Base-by-base conservation (phyloP, 2,113 vertebrate species). In the Neodontobutis hainanensis region DNA sequence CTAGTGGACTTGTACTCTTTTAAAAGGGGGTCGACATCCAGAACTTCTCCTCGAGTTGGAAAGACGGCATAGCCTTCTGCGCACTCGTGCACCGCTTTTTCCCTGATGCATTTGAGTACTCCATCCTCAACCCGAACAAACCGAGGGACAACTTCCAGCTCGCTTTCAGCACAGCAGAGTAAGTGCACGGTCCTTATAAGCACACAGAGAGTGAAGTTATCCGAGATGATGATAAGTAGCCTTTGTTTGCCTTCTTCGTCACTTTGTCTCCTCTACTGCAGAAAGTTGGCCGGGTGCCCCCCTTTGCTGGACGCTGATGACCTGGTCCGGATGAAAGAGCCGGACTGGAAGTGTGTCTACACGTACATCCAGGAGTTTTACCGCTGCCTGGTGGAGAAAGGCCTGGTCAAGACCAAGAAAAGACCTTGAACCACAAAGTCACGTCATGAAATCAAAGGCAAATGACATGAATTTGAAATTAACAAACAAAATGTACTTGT, bases 361-460 rank as follows among this genome's bases (percentile, higher is more conserved):
- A 99, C 97, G 61, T 99, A 99, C 94, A 95, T 99, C 91, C 97
- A 99, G 92, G 97, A 99, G 88, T 97, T 97, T 90, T 99, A 99
- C 93, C 96, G 97, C 91, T 94, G 94, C 90, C 95, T 99, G 90
- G 97, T 98, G 91, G 94, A 97, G 91, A 98, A 95, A 81, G 97
- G 97, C 90, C 94, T 99, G 84, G 97, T 99, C 89, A 99, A 99
- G 93, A 98, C 96, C 92, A 99, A 99, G 92, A 97, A 96, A 92
- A 70, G 85, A 12, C 87, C 88, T 73, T 93, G 86, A 93, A 72
- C 35, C 65, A 55, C 19, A 10, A 43, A 57, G 27, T 58, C 60
- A 45, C 10, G n/a, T 35, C 47, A 49, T 36, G 12, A 55, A 34
- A 38, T 14, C 34, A 38, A 55, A 55, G n/a, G n/a, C n/a, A n/a